Percentiles rank a stretch among this genome's conserved stretches.
These are phyloP conservation scores for Elegia similella DNA, from an alignment of 2,888 invertebrate species.

Conservation along the genomic window DNA sequence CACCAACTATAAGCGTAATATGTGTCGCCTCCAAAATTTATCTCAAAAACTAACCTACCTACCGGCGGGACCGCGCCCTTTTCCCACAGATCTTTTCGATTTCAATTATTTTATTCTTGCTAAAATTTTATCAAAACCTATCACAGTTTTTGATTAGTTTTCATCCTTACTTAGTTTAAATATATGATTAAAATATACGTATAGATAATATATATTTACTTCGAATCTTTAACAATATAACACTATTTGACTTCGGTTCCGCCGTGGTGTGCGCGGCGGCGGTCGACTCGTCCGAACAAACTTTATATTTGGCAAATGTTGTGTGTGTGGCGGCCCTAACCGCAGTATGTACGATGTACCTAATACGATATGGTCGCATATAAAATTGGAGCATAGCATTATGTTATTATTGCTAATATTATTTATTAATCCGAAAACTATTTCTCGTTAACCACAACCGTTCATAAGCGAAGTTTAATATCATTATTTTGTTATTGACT, in stretches of 20 bases:
- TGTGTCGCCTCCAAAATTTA: constrained; percentile 50
- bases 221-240: constrained; percentile 79
- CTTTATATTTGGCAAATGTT: constrained; percentile 52
- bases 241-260: constrained; percentile 75
- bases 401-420: constrained; percentile 80
- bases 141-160: constrained; percentile 82
- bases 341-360: constrained; percentile 46
- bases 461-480: constrained; percentile 81
- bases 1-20: constrained; percentile 49
- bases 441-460: constrained; percentile 80
- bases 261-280: constrained; percentile 39
- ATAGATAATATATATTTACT: constrained; percentile 76
- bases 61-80: constrained; percentile 23
- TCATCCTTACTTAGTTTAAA: constrained; percentile 76
- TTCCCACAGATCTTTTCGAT: constrained; percentile 41
- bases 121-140: constrained; percentile 82
- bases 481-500: constrained; percentile 77
- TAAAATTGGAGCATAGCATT: constrained; percentile 71
- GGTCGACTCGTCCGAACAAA: constrained; percentile 16
- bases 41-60: constrained; percentile 68
- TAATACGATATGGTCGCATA: constrained; percentile 73
- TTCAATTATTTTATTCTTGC: constrained; percentile 45
- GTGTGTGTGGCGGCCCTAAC: constrained; percentile 37
- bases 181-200: constrained; percentile 81
- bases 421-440: constrained; percentile 77